These are phyloP conservation scores for Hycleus cichorii DNA, from an alignment of 1,140 invertebrate genomes.

Conservation along the genomic window DNA sequence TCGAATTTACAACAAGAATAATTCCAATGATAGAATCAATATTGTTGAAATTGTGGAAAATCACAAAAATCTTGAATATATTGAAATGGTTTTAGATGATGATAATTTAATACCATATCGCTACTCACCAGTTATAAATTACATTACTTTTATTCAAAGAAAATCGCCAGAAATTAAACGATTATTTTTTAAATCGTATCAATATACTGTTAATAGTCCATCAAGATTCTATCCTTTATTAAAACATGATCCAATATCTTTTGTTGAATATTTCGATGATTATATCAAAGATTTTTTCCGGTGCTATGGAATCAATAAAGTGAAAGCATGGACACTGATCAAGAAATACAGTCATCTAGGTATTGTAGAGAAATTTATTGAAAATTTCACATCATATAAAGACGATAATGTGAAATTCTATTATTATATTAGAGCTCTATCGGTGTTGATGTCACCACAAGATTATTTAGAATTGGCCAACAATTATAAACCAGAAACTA, in stretches of 20 bases:
- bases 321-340: background rate
- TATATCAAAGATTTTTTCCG: background rate
- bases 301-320: background rate
- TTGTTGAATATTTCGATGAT: slow-evolving; percentile 1
- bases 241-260: background rate
- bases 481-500: background rate
- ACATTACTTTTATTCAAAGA: too few species aligned
- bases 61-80: background rate
- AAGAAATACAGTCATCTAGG: slow-evolving; percentile 1
- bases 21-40: background rate
- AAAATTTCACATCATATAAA: background rate
- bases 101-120: background rate
- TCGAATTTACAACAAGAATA: background rate
- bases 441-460: background rate
- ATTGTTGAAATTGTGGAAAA: background rate
- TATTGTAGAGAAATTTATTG: background rate
- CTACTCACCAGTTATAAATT: too few species aligned
- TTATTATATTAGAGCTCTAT: background rate
- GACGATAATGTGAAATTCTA: background rate
- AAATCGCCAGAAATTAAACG: too few species aligned
- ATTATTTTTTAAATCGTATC: too few species aligned
- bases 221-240: slow-evolving; percentile 2
- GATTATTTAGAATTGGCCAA: background rate
- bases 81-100: background rate
- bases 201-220: background rate